Evolutionary conservation across 2,888 invertebrate species (phyloP).

Genomic region (Amphimallon solstitiale): DNA sequence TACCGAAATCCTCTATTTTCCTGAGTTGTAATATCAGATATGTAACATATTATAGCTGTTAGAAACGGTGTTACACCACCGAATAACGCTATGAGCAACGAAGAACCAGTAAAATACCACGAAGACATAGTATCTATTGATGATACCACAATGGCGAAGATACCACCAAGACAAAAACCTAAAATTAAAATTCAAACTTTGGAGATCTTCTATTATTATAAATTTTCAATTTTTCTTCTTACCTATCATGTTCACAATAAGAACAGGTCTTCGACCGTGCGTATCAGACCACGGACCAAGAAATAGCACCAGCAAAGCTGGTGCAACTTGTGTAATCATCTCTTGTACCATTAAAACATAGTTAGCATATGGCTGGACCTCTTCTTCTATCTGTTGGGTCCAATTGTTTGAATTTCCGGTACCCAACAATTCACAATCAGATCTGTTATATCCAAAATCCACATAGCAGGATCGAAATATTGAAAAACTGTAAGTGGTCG

Average conservation of each 20-base stretch:
- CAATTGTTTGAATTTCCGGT: not conserved
- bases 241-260: constrained; percentile 8
- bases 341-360: not conserved
- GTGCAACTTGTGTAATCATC: constrained; percentile 50
- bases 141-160: constrained; percentile 33
- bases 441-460: constrained; percentile 3
- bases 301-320: constrained; percentile 75
- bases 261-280: constrained; percentile 74
- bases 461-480: constrained; percentile 2
- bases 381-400: not conserved
- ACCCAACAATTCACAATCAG: not conserved
- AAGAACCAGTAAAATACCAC: constrained; percentile 64
- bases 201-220: too few relatives aligned
- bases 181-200: not conserved
- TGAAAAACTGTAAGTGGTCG: not conserved
- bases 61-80: constrained; percentile 73
- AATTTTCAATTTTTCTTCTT: too few relatives aligned
- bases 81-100: constrained; percentile 68
- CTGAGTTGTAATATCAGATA: constrained; percentile 73
- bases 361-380: constrained; percentile 1
- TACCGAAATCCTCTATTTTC: constrained; percentile 72
- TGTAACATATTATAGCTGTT: constrained; percentile 66
- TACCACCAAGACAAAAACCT: constrained; percentile 2
- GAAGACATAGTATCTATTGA: constrained; percentile 51
- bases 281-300: constrained; percentile 84